These are phyloP conservation scores for Euclidia mi DNA, from an alignment of 2,888 invertebrate species.

Conservation along the genomic window DNA sequence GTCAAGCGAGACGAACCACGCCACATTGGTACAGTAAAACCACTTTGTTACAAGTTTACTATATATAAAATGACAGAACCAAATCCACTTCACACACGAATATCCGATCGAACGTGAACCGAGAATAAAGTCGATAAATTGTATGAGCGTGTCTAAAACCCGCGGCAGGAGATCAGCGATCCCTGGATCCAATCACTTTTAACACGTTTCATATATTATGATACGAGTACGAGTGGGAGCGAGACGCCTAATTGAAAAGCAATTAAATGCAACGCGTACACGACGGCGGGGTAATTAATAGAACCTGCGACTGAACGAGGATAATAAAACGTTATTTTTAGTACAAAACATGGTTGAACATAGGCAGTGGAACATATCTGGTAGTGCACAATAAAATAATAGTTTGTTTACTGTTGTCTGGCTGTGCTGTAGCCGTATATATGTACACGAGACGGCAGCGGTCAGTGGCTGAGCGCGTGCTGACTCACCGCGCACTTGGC, in stretches of 20 bases:
- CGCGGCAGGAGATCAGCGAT: neutral
- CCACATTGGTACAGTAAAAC: neutral
- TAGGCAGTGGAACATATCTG: too few relatives aligned
- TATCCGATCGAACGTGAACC: too few relatives aligned
- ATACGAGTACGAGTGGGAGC: neutral
- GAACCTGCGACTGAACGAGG: too few relatives aligned
- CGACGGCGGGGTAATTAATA: too few relatives aligned
- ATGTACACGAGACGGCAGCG: neutral
- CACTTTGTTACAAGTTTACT: constrained; percentile 4
- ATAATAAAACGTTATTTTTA: too few relatives aligned
- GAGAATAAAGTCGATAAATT: neutral
- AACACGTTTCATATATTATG: neutral
- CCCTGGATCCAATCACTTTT: neutral
- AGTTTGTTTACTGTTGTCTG: neutral
- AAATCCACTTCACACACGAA: neutral
- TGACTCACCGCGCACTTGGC: constrained; percentile 6
- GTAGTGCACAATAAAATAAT: too few relatives aligned
- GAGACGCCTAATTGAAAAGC: too few relatives aligned
- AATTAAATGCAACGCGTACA: too few relatives aligned
- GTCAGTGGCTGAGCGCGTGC: constrained; percentile 12
- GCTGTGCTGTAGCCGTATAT: neutral
- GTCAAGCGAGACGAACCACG: constrained; percentile 7
- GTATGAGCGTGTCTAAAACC: neutral
- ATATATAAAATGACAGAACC: too few relatives aligned
- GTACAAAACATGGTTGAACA: too few relatives aligned